A percentile compares a stretch with the other conserved stretches of the same genome.
phyloP scores from a whole-genome alignment of 2,113 vertebrate species.

The Ceuthmochares aereus region DNA sequence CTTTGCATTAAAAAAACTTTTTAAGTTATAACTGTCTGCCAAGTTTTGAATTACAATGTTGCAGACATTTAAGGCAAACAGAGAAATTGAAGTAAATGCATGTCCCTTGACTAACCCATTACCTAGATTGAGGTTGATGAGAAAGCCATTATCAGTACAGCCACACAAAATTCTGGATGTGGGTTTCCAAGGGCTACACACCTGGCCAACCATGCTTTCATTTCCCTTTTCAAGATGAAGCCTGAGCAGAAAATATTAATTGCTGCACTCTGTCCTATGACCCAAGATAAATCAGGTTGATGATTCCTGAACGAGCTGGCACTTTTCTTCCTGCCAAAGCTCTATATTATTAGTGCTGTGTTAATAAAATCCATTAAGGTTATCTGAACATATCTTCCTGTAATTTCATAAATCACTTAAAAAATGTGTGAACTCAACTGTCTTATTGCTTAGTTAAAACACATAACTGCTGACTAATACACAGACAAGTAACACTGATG shows the following conservation, averaged over 20 bases:
- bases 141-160: not conserved
- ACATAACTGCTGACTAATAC: not conserved
- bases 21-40: not conserved
- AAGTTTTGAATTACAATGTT: not conserved
- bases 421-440: not conserved
- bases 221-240: not conserved
- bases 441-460: not conserved
- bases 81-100: not conserved
- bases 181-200: not conserved
- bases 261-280: not conserved
- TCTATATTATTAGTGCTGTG: not conserved
- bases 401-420: conserved; percentile 18
- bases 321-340: not conserved
- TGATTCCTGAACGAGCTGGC: not conserved
- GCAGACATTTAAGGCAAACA: not conserved
- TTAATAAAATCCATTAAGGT: conserved; percentile 9
- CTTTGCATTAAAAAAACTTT: not conserved
- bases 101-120: not conserved
- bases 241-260: not conserved
- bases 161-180: not conserved
- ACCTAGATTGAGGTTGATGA: not conserved
- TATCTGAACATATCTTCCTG: not conserved
- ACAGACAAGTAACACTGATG: not conserved
- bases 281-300: not conserved
- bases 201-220: not conserved